Evolutionary conservation across 2,888 invertebrate genomes (phyloP).

Genomic region (Euclidia mi): DNA sequence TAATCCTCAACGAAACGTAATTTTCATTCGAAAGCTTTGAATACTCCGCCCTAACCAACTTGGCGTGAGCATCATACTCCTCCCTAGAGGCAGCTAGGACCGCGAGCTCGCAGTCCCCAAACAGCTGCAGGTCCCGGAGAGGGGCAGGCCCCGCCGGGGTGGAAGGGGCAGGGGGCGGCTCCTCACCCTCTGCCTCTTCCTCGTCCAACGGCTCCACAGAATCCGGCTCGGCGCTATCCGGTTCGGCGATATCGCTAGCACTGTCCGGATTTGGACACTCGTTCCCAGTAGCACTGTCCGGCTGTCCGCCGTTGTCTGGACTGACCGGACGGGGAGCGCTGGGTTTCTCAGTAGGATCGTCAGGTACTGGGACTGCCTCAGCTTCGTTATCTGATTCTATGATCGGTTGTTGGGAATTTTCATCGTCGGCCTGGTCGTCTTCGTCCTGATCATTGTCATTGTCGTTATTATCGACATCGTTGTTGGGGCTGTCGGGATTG

Average conservation of each 20-base stretch:
- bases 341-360: slow-evolving; percentile 14
- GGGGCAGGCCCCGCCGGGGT: slow-evolving; percentile 57
- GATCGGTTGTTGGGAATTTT: slow-evolving; percentile 7
- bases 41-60: slow-evolving; percentile 80
- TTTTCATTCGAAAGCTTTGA: slow-evolving; percentile 67
- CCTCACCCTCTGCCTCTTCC: neutral
- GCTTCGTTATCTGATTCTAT: slow-evolving; percentile 25
- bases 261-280: slow-evolving; percentile 2
- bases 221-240: slow-evolving; percentile 20
- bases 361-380: slow-evolving; percentile 15
- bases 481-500: slow-evolving; percentile 18
- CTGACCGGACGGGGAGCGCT: slow-evolving; percentile 4
- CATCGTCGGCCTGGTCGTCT: slow-evolving; percentile 9
- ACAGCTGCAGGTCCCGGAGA: slow-evolving; percentile 77
- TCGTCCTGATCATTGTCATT: too few species aligned
- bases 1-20: slow-evolving; percentile 78
- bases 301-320: slow-evolving; percentile 24
- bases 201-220: slow-evolving; percentile 6
- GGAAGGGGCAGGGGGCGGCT: slow-evolving; percentile 15
- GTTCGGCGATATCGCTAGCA: slow-evolving; percentile 5
- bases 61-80: slow-evolving; percentile 80
- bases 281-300: slow-evolving; percentile 25
- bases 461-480: neutral
- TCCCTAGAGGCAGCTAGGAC: slow-evolving; percentile 77
- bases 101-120: slow-evolving; percentile 83